phyloP scores from a whole-genome alignment of 1,140 invertebrate genomes.

The Lanistes nyassanus region DNA sequence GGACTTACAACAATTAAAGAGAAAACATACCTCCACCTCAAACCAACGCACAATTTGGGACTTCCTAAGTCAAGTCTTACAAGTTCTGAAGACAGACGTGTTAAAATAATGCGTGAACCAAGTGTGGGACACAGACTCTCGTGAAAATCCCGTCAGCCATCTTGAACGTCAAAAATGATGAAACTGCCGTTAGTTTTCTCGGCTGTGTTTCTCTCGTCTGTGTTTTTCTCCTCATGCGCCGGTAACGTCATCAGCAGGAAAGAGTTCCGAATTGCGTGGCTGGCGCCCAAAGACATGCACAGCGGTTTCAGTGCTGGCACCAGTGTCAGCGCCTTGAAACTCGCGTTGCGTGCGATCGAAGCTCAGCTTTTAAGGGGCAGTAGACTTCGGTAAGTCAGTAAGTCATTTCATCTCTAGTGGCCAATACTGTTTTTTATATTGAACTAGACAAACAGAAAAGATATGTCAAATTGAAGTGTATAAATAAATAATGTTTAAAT shows the following conservation, averaged over 20 bases:
- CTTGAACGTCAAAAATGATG: neutral
- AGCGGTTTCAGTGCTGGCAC: conserved; percentile 39
- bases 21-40: no score
- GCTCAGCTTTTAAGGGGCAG: neutral
- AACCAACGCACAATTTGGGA: no score
- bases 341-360: conserved; percentile 33
- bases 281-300: conserved; percentile 46
- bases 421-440: no score
- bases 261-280: conserved; percentile 49
- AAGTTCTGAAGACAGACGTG: neutral
- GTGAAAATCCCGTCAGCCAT: neutral
- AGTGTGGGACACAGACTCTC: neutral
- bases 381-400: neutral
- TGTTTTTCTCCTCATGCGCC: neutral
- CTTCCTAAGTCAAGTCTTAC: no score
- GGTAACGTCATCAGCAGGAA: neutral
- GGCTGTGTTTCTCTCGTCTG: neutral
- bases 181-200: neutral
- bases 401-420: no score
- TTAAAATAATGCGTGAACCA: neutral
- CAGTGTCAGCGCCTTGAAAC: conserved; percentile 42
- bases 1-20: no score
- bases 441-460: no score
- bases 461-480: no score
- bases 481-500: no score